Conservation (phyloP, 2,888 invertebrate genomes). For the Dioctria linearis region DNA sequence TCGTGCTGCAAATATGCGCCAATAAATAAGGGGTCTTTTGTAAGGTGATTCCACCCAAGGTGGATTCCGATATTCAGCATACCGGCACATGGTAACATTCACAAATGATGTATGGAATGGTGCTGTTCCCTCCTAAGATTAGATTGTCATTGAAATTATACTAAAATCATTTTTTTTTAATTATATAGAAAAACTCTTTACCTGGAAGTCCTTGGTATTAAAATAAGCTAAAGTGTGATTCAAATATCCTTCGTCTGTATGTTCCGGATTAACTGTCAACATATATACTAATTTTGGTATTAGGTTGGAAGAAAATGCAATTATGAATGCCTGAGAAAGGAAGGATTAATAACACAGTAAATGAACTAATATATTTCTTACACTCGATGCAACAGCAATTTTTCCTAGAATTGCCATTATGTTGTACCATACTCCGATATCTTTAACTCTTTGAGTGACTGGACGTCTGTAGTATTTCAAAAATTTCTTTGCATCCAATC, state of each 20-base stretch:
- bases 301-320: slow-evolving; percentile 88
- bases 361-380: slow-evolving; percentile 69
- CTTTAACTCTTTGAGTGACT: slow-evolving; percentile 80
- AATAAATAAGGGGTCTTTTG: slow-evolving; percentile 78
- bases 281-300: slow-evolving; percentile 83
- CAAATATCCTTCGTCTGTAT: slow-evolving; percentile 77
- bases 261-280: slow-evolving; percentile 70
- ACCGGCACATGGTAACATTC: slow-evolving; percentile 74
- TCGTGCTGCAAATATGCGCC: slow-evolving; percentile 82
- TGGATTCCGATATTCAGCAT: slow-evolving; percentile 80
- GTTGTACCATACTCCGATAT: slow-evolving; percentile 86
- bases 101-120: slow-evolving; percentile 65
- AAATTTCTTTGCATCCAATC: slow-evolving; percentile 87
- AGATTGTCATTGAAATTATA: not conserved
- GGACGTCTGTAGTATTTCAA: slow-evolving; percentile 82
- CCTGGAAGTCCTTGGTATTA: slow-evolving; percentile 75
- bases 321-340: slow-evolving; percentile 79
- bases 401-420: slow-evolving; percentile 83
- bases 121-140: slow-evolving; percentile 64
- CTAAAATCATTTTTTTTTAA: not conserved
- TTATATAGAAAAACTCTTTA: slow-evolving; percentile 48
- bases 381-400: slow-evolving; percentile 84
- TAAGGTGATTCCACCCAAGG: slow-evolving; percentile 73
- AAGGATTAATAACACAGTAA: not conserved
- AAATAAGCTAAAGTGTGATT: slow-evolving; percentile 80